Evolutionary conservation across 1,140 invertebrate genomes (phyloP), one percentile per base, ranked within the genome.

Genomic region (Berghia stephanieae): DNA sequence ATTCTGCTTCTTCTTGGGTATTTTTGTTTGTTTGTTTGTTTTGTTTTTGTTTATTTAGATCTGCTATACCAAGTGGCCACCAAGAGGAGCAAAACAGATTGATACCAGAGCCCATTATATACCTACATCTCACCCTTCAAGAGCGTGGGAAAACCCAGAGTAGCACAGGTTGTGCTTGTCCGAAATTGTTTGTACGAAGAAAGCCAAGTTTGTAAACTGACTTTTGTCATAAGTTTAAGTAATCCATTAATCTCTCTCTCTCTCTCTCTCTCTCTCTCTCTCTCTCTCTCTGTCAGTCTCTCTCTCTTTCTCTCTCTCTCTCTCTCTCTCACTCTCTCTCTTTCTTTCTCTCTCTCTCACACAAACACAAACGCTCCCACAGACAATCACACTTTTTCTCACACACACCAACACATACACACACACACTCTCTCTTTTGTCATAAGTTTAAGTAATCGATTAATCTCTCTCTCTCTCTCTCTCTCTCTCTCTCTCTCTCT

Each of bases 281-380:
- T 67, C 27, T 44, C 21, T 44, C 60, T 76, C 8, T 27, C 40
- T 44, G n/a, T 21, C 13, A 24, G 10, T 31, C 5, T 24, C 0
- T 24, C n/a, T 43, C 57, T 46, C 55, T 42, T 8, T 42, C 74
- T 13, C 42, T 68, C 60, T 68, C 16, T 76, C 68, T 60, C 68
- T 57, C 34, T 72, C 10, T 78, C 43, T 71, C 49, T 72, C 31
- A 49, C 44, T 71, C 1, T 71, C 66, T 77, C 1, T 70, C 40
- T 55, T 43, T 77, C n/a, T 70, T 55, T 74, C 72, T 57, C 18
- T 63, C 74, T 75, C 55, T 75, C 71, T 6, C 55, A 21, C 55
- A 60, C 55, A 21, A n/a, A 60, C 55, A 60, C 55, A 60, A n/a
- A 60, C 55, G 34, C 55, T 8, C 55, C 24, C 55, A 21, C 55